Evolutionary conservation across 2,113 vertebrate genomes (phyloP).

Genomic region (Genyomyrus donnyi): DNA sequence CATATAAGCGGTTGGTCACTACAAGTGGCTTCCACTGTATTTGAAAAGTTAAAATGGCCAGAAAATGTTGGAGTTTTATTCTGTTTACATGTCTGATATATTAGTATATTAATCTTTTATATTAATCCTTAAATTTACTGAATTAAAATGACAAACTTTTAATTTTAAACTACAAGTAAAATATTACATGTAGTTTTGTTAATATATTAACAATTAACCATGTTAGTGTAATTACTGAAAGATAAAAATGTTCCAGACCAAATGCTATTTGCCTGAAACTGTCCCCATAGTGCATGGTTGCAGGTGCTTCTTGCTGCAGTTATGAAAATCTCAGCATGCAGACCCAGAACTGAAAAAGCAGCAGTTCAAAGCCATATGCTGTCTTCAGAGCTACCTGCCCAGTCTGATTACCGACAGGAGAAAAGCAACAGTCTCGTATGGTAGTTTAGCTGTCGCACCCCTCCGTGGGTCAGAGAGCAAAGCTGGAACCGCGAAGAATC

Average conservation of each 20-base stretch:
- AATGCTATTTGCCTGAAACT: not conserved
- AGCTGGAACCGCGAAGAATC: conserved; percentile 20
- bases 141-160: not conserved
- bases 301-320: not conserved
- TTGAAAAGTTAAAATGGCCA: not conserved
- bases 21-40: not conserved
- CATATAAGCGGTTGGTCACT: not conserved
- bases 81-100: not conserved
- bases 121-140: not conserved
- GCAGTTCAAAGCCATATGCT: not conserved
- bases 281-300: not conserved
- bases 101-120: not conserved
- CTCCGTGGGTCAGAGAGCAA: not conserved
- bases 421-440: not conserved
- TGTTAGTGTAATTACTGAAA: not conserved
- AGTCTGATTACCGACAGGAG: not conserved
- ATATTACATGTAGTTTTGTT: not conserved
- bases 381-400: not conserved
- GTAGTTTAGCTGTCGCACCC: not conserved
- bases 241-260: not conserved
- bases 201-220: not conserved
- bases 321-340: not conserved
- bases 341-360: not conserved
- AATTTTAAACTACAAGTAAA: not conserved
- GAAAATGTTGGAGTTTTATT: not conserved